A percentile compares a stretch with the other conserved stretches of the same genome.
Evolutionary conservation across 2,113 vertebrate species (phyloP).

Genomic region (Channa maculata): DNA sequence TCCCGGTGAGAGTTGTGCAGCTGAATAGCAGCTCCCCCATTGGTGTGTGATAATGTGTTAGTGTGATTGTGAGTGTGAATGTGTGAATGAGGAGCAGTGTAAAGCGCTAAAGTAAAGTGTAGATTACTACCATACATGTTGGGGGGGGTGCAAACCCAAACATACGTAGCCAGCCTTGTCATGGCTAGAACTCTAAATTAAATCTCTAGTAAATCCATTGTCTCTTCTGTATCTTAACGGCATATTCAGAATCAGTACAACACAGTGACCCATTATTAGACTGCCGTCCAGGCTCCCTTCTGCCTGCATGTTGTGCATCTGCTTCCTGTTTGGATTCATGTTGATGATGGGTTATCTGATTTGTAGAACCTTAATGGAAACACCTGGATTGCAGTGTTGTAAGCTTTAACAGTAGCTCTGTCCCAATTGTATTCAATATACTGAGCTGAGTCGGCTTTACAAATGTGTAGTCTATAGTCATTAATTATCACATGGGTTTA

Average conservation of each 20-base stretch:
- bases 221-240: neutral
- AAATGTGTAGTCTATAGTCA: neutral
- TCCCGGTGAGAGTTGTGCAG: too few relatives aligned
- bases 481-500: conserved; percentile 1
- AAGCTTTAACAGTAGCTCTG: too few relatives aligned
- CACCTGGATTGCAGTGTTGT: too few relatives aligned
- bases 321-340: conserved; percentile 32
- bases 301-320: conserved; percentile 1
- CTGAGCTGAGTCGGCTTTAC: too few relatives aligned
- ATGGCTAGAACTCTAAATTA: neutral
- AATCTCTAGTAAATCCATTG: neutral
- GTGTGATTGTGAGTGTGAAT: too few relatives aligned
- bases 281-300: neutral
- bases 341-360: conserved; percentile 35
- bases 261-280: neutral
- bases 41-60: too few relatives aligned
- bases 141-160: neutral
- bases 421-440: too few relatives aligned
- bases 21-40: too few relatives aligned
- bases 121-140: too few relatives aligned
- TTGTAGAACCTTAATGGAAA: neutral
- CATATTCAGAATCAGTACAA: neutral
- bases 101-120: too few relatives aligned
- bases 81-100: too few relatives aligned
- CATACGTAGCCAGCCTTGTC: too few relatives aligned